Conservation (phyloP, 2,888 invertebrate species). For the Erynnis tages region DNA sequence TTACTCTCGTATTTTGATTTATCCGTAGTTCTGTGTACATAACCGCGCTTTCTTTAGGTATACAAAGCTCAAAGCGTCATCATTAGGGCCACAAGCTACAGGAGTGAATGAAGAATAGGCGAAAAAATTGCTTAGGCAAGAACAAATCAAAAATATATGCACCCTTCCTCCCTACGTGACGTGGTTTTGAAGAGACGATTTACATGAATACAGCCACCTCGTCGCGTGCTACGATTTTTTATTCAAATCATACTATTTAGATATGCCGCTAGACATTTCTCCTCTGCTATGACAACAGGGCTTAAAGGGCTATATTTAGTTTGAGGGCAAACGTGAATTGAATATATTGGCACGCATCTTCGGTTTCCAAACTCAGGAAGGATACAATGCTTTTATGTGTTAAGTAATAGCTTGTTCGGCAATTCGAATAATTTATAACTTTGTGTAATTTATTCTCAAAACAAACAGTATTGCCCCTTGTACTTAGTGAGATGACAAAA, state of each 20-base stretch:
- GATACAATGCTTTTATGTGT: no score
- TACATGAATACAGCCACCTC: slow-evolving; percentile 63
- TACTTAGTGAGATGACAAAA: no score
- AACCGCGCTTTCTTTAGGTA: slow-evolving; percentile 1
- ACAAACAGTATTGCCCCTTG: no score
- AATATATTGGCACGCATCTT: slow-evolving; percentile 34
- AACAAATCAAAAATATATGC: slow-evolving; percentile 82
- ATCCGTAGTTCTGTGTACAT: slow-evolving; percentile 14
- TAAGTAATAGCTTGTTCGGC: no score
- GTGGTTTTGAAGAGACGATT: slow-evolving; percentile 65
- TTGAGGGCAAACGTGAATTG: slow-evolving; percentile 45
- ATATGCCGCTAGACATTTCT: slow-evolving; percentile 70
- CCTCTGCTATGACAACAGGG: slow-evolving; percentile 45
- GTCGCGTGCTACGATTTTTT: slow-evolving; percentile 78
- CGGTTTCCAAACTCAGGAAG: background rate
- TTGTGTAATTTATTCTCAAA: no score
- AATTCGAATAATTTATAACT: no score
- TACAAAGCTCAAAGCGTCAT: slow-evolving; percentile 27
- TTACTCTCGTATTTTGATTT: slow-evolving; percentile 1
- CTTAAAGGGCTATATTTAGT: slow-evolving; percentile 51
- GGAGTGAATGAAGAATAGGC: slow-evolving; percentile 45
- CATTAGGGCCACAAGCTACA: slow-evolving; percentile 30
- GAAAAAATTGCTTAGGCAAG: slow-evolving; percentile 70
- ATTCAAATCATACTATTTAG: slow-evolving; percentile 79
- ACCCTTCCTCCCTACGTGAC: slow-evolving; percentile 76